phyloP scores from a whole-genome alignment of 2,888 invertebrate genomes.

The Agrotis exclamationis region DNA sequence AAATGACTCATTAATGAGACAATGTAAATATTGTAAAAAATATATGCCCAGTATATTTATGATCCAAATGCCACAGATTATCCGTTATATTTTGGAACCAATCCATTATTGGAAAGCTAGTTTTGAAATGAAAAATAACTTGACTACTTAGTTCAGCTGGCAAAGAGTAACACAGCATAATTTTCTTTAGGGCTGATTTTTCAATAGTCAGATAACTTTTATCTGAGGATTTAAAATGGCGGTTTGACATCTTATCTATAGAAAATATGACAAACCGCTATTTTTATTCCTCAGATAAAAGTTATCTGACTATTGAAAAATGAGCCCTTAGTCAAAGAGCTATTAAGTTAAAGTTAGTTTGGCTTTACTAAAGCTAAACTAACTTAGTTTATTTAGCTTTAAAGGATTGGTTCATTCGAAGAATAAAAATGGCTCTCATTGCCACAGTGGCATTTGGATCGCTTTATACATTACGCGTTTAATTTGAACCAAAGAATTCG shows the following conservation, averaged over 20 bases:
- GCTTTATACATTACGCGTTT: constrained; percentile 54
- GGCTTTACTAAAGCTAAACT: not conserved
- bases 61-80: constrained; percentile 61
- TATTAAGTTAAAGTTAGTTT: not conserved
- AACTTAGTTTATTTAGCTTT: not conserved
- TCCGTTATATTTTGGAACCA: no score
- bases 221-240: no score
- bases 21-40: constrained; percentile 65
- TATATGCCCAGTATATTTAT: constrained; percentile 44
- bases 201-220: no score
- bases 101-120: not conserved
- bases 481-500: constrained; percentile 68
- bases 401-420: not conserved
- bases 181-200: no score
- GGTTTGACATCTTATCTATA: no score
- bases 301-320: no score
- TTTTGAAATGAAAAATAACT: not conserved
- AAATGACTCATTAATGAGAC: constrained; percentile 40
- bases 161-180: not conserved
- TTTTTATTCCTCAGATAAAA: no score
- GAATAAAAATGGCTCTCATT: not conserved
- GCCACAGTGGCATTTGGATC: constrained; percentile 57
- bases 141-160: not conserved
- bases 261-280: no score
- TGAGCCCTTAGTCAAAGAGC: not conserved